Conservation (phyloP, 2,113 vertebrate genomes). For the Sialia sialis region DNA sequence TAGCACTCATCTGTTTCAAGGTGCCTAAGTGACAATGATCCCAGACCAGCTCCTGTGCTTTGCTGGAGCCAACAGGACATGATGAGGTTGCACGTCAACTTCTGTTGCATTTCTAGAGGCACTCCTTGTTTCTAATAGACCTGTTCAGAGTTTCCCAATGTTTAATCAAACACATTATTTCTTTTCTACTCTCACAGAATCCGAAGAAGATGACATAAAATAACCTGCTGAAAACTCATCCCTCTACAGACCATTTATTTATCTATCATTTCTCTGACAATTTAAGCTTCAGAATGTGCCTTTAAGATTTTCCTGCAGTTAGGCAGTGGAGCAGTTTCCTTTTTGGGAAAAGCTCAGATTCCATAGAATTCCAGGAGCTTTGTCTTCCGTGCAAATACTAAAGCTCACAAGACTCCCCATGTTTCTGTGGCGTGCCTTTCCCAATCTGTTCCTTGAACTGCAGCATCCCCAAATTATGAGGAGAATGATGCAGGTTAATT, state of each 20-base stretch:
- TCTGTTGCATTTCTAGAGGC: neutral
- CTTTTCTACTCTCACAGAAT: neutral
- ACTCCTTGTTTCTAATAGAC: neutral
- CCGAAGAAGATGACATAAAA: neutral
- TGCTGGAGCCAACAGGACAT: fast-evolving
- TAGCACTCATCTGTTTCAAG: neutral
- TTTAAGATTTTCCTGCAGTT: neutral
- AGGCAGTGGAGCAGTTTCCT: neutral
- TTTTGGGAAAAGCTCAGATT: neutral
- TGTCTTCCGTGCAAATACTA: neutral
- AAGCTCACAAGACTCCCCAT: neutral
- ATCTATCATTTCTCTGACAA: neutral
- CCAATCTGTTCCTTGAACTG: neutral
- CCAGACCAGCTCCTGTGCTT: neutral
- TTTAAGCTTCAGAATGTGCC: neutral
- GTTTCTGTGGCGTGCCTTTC: neutral
- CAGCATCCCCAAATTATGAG: neutral
- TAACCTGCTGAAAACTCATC: neutral
- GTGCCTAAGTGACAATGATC: neutral
- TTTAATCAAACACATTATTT: neutral
- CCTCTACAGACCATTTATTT: neutral
- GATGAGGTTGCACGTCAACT: fast-evolving
- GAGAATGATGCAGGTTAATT: neutral
- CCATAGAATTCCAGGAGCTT: neutral
- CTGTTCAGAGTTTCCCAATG: neutral